Percentiles rank a stretch among this genome's conserved stretches.
These are phyloP conservation scores for Arenaria interpres DNA, from an alignment of 2,113 vertebrate genomes.

Conservation along the genomic window DNA sequence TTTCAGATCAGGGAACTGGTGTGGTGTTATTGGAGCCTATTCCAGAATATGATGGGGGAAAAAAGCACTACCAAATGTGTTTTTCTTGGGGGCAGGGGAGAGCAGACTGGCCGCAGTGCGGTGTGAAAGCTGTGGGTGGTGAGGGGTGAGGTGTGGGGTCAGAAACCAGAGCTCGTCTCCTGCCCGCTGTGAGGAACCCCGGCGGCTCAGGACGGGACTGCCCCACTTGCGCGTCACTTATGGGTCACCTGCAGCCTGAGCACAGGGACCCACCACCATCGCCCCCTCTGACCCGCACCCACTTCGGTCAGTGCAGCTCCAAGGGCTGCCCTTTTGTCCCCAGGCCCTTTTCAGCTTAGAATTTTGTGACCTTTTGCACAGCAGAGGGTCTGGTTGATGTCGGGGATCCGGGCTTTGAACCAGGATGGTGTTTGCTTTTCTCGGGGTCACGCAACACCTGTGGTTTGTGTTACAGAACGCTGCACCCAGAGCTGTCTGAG, in stretches of 20 bases:
- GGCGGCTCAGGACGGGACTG: neutral
- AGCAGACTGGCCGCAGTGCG: neutral
- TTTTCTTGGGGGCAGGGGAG: neutral
- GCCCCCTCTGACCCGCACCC: neutral
- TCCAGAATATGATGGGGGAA: neutral
- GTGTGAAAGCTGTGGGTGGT: neutral
- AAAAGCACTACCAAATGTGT: neutral
- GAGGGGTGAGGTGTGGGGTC: neutral
- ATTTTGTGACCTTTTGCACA: neutral
- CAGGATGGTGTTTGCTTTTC: neutral
- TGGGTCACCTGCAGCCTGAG: neutral
- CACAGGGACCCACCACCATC: neutral
- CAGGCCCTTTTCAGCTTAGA: neutral
- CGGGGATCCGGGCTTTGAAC: neutral
- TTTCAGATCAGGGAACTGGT: neutral
- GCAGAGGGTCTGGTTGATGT: neutral
- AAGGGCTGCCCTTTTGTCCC: neutral
- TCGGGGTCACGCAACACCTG: neutral
- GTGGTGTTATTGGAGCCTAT: neutral
- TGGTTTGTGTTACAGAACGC: neutral
- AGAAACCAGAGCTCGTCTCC: neutral
- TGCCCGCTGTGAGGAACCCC: neutral
- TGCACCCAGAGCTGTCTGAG: neutral
- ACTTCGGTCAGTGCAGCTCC: neutral
- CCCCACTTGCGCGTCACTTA: neutral